These are phyloP conservation scores for Drosophila flavopinicola DNA, from an alignment of 2,888 invertebrate species.

Conservation along the genomic window DNA sequence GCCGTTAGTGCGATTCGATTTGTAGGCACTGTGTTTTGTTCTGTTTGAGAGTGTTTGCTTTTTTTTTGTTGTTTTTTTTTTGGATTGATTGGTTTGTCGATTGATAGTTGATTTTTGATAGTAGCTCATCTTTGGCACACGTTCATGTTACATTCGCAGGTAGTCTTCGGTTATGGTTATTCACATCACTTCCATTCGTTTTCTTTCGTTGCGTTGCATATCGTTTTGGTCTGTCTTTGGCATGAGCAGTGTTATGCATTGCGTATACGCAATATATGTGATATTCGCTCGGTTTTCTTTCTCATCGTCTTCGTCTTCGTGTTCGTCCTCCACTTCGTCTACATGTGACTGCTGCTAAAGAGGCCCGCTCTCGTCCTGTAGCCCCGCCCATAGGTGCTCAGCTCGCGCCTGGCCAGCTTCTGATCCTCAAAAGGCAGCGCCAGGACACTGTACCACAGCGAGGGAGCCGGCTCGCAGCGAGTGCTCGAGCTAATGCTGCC, in stretches of 20 bases:
- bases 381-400: constrained; percentile 86
- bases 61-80: background rate
- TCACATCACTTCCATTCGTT: constrained; percentile 12
- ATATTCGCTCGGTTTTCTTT: no score
- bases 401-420: constrained; percentile 94
- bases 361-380: constrained; percentile 92
- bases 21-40: constrained; percentile 22
- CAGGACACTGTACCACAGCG: constrained; percentile 95
- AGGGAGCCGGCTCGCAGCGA: constrained; percentile 86
- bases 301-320: constrained; percentile 2
- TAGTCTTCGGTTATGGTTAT: constrained; percentile 51
- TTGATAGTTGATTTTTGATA: constrained; percentile 39
- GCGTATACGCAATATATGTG: constrained; percentile 34
- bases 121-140: constrained; percentile 66
- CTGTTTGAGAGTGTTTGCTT: constrained; percentile 10
- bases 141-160: constrained; percentile 55
- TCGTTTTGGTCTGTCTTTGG: constrained; percentile 49
- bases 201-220: constrained; percentile 35
- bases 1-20: constrained; percentile 48
- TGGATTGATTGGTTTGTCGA: constrained; percentile 22
- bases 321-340: constrained; percentile 4
- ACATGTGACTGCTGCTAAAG: constrained; percentile 91
- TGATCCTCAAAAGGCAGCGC: constrained; percentile 97
- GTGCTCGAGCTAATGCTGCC: constrained; percentile 69
- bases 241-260: constrained; percentile 51